Evolutionary conservation across 1,140 invertebrate species (phyloP).

Genomic region (Babylonia areolata): DNA sequence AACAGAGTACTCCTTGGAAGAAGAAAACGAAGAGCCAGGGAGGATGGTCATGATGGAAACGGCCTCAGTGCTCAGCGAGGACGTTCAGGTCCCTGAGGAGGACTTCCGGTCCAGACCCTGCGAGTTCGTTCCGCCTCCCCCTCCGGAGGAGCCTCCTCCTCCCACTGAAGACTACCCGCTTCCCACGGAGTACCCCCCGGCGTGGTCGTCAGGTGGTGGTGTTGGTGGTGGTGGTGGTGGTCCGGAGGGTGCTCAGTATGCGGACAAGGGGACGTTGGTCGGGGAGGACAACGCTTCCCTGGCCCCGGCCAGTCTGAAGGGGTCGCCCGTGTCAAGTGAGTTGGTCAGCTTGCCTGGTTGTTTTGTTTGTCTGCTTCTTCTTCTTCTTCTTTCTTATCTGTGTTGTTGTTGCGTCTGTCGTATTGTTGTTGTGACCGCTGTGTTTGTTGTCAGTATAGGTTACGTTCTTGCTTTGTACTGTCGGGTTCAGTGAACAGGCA

Average conservation of each 20-base stretch:
- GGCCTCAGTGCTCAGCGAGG: conserved; percentile 59
- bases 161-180: conserved; percentile 44
- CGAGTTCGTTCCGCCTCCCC: conserved; percentile 66
- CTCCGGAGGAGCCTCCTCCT: conserved; percentile 65
- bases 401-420: no score
- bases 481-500: no score
- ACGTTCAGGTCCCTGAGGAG: conserved; percentile 47
- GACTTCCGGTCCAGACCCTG: conserved; percentile 51
- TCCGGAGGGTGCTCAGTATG: conserved; percentile 12
- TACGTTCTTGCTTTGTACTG: no score
- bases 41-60: conserved; percentile 62
- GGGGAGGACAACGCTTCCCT: conserved; percentile 60
- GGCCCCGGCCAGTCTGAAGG: conserved; percentile 58
- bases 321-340: conserved; percentile 61
- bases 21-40: neutral
- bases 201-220: conserved; percentile 50
- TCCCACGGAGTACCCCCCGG: conserved; percentile 45
- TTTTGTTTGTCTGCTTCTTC: no score
- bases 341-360: no score
- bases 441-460: no score
- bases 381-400: no score
- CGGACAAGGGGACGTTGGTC: conserved; percentile 47
- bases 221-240: no score
- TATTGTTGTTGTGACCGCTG: no score
- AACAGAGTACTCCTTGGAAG: neutral